These are phyloP conservation scores for Hesperophylax magnus DNA, from an alignment of 1,140 invertebrate genomes.

Conservation along the genomic window DNA sequence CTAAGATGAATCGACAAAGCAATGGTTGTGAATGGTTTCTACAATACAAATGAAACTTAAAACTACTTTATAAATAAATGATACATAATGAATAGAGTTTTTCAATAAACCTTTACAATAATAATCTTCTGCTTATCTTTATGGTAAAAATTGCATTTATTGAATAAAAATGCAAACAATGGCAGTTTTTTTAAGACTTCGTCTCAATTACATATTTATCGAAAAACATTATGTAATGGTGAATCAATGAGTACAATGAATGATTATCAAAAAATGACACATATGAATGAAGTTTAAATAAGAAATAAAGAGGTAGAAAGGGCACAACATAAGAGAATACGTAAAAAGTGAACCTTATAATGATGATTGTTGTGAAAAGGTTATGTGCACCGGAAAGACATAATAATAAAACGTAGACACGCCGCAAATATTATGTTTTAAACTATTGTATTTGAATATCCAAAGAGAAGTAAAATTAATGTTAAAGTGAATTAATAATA, in stretches of 20 bases:
- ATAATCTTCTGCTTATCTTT: not conserved
- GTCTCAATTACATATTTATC: constrained; percentile 34
- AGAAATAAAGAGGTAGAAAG: constrained; percentile 38
- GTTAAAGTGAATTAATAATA: no score
- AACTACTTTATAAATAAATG: constrained; percentile 28
- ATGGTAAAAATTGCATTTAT: constrained; percentile 35
- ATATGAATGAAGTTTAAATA: constrained; percentile 31
- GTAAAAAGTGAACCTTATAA: no score
- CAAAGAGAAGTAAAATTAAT: no score
- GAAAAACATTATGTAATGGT: constrained; percentile 30
- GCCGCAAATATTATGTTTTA: no score
- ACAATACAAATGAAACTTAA: constrained; percentile 40
- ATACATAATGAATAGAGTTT: constrained; percentile 23
- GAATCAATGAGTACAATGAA: constrained; percentile 32
- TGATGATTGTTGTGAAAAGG: no score
- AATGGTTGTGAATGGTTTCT: constrained; percentile 29
- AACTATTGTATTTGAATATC: no score
- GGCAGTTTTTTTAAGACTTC: constrained; percentile 38
- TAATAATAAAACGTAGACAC: no score
- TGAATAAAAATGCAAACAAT: constrained; percentile 32
- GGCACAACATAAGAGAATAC: constrained; percentile 6
- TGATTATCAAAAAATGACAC: constrained; percentile 39
- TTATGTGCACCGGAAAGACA: no score
- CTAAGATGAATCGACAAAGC: constrained; percentile 22
- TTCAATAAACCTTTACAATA: constrained; percentile 21